Evolutionary conservation across 1,140 invertebrate species (phyloP), one percentile per base, ranked within the genome.

Genomic region (Coboldia fuscipes): DNA sequence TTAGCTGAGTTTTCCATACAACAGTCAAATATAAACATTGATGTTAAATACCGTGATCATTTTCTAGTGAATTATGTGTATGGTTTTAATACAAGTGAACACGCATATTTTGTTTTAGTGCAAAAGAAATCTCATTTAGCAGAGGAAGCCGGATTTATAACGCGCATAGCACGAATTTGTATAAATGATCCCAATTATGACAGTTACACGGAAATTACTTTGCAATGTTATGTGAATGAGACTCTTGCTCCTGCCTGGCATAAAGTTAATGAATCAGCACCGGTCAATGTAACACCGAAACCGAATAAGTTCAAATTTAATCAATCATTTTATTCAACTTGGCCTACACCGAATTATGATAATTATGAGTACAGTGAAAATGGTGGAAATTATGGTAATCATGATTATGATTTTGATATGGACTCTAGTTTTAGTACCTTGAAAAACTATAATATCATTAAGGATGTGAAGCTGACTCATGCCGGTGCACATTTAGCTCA

Each of bases 51-150:
- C 54, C 70, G 85, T 36, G 88, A 93, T 59, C 85, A 90, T 51
- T 93, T 90, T 58, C 62, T 92, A 6, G 85, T 97, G 15, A 75
- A 85, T 47, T 97, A 96, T 55, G 70, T 94, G 2, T 93, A 92
- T 58, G 90, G 90, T 9, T 97, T 97, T 50, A 84, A 90, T 55
- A 82, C 85, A 2, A 84, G 76, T 45, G 77, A 85, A 38, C 94
- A 86, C 60, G 85, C 88, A 3, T 97, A 97, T 54, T 93, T 97
- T 60, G 70, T 92, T 10, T 72, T 92, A 26, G 85, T 94, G 15
- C 92, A 97, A 56, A 90, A 90, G 52, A 73, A 80, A 44, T 88
- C 82, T 4, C 80, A 85, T 48, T 62, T 89, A 16, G 75, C 84
- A 12, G 85, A 89, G 45, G 85, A 90, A 50, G 60, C 70, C 17